Evolutionary conservation across 2,888 invertebrate genomes (phyloP).

Genomic region (Eristalis pertinax): DNA sequence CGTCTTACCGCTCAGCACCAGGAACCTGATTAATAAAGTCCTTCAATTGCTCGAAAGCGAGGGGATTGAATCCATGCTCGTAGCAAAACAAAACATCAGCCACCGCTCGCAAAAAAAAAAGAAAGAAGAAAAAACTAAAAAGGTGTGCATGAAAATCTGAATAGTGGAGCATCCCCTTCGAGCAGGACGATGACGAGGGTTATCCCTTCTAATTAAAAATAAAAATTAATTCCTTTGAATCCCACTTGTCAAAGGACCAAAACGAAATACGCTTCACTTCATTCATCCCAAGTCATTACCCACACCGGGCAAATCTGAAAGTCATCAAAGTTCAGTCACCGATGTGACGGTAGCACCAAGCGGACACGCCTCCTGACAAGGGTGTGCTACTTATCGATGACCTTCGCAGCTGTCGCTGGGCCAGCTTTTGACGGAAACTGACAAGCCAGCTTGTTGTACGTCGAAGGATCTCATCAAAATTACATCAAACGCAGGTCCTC

Average conservation of each 20-base stretch:
- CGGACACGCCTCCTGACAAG: not conserved
- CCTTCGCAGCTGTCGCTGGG: conserved; percentile 3
- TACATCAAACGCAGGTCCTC: not conserved
- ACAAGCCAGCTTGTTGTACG: too few relatives aligned
- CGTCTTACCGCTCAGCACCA: too few relatives aligned
- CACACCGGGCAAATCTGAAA: not conserved
- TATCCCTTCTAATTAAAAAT: conserved; percentile 11
- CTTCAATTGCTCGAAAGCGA: not conserved
- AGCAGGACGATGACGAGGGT: not conserved
- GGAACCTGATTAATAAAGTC: too few relatives aligned
- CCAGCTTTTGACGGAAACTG: too few relatives aligned
- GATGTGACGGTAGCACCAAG: not conserved
- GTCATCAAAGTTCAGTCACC: conserved; percentile 1
- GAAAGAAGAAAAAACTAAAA: too few relatives aligned
- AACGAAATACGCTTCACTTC: not conserved
- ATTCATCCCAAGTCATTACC: conserved; percentile 7
- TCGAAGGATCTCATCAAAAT: not conserved
- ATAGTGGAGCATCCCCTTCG: not conserved
- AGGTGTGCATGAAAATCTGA: not conserved
- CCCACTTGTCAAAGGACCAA: not conserved
- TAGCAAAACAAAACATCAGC: not conserved
- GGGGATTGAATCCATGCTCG: not conserved
- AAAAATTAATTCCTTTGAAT: conserved; percentile 10
- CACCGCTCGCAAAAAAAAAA: not conserved
- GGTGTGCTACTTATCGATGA: conserved; percentile 13